Conservation (phyloP, 2,888 invertebrate species). For the Stomorhina lunata region DNA sequence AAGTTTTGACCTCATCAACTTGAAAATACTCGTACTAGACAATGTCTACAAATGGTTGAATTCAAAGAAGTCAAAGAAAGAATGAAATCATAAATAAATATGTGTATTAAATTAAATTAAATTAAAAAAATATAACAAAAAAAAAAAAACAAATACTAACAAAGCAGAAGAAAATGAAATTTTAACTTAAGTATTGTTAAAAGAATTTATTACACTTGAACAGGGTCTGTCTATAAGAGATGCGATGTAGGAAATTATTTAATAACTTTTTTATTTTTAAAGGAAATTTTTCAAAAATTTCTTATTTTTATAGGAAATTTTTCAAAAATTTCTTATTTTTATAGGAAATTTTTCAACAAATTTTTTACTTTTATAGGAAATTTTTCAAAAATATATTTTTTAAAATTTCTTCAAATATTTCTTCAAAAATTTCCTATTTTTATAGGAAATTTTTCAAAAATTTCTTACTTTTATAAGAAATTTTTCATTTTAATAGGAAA, state of each 20-base stretch:
- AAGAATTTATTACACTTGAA: neutral
- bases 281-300: neutral
- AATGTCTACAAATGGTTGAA: neutral
- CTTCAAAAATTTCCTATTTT: neutral
- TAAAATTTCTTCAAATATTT: neutral
- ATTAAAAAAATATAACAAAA: too few species aligned
- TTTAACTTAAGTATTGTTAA: neutral
- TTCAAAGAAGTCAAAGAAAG: conserved; percentile 16
- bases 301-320: neutral
- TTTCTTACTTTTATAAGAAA: too few species aligned
- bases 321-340: neutral
- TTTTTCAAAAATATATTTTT: neutral
- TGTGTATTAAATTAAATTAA: too few species aligned
- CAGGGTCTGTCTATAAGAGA: neutral
- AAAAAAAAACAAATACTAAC: neutral
- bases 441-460: neutral
- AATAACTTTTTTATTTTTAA: neutral
- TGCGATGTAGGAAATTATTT: too few species aligned
- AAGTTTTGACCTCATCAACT: conserved; percentile 10
- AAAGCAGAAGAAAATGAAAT: neutral
- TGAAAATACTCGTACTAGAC: neutral
- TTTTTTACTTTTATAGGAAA: neutral
- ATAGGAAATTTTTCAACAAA: too few species aligned
- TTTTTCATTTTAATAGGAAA: neutral
- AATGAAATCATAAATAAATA: conserved; percentile 3